Base-by-base conservation (phyloP, 2,113 vertebrate species). In the Sphyrna mokarran region DNA sequence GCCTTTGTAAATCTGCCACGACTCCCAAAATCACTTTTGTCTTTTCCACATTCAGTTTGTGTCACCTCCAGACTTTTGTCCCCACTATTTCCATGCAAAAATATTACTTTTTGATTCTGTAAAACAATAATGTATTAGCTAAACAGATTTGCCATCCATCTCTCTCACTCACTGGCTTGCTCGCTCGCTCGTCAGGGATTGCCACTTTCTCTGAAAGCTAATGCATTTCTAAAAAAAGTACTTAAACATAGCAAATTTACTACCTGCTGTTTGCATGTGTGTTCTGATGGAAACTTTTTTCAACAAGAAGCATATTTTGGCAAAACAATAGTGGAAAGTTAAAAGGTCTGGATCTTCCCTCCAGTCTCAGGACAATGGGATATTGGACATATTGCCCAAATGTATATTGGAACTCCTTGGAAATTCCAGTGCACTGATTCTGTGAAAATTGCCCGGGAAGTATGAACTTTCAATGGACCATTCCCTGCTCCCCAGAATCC, bases 131-230 rank as follows among this genome's bases (percentile, higher is more conserved):
- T 26, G 8, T 89, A 58, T 54, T 40, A 89, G 29, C 23, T 54
- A 48, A 54, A 8, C 13, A 89, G 26, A 29, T 89, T 54, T 58
- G 22, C 58, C 72, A 76, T 76, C 72, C 8, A 29, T 85, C n/a
- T 20, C 8, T n/a, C 40, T 0, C 10, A 11, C 72, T 33, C 23
- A 72, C 70, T 29, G 5, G 9, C 23, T 72, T 9, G 10, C 10
- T 11, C 40, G 16, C 6, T 83, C n/a, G 16, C 0, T 18, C 3
- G 80, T 83, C 33, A 80, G 14, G n/a, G 33, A 86, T 86, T 22
- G n/a, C 80, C n/a, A 37, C 80, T 14, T 85, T 89, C 86, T 89
- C 86, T 89, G 48, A 58, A 89, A 87, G 43, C 85, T 54, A 87
- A 48, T 20, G 40, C 43, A 23, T 13, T 48, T 86, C 22, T 83